Base-by-base conservation (phyloP, 1,140 invertebrate genomes). In the Mamestra configurata region DNA sequence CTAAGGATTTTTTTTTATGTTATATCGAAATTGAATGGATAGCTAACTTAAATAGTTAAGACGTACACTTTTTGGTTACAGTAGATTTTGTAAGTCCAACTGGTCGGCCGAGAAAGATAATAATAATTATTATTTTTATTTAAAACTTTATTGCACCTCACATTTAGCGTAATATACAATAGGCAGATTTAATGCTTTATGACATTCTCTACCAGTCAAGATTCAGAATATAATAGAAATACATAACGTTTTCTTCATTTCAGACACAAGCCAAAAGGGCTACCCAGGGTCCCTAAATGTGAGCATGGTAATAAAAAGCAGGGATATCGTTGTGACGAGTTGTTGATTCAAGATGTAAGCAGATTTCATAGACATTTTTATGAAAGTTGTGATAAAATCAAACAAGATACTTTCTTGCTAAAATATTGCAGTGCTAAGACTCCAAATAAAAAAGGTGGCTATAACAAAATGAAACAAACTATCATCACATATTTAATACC, bases 341-440 rank as follows among this genome's bases (percentile, higher is more conserved):
- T 46, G 10, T 1, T n/a, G 15, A n/a, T 46, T 46, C 43, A 46
- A 46, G 43, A 46, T n/a, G 8, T 13, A 13, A 46, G 43, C 10
- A 4, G 15, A n/a, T 46, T 46, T 46, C 15, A 46, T n/a, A 46
- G 11, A 46, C 43, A 46, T 46, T 46, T 46, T 46, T 46, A 46
- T 46, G 43, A 10, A 46, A 13, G 2, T 13, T 46, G 3, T 13
- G 15, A 46, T n/a, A 46, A 46, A 46, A n/a, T 46, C 15, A 13
- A 10, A 13, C 53, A 57, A 57, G 53, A 57, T 57, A 57, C 53
- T 8, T 57, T 57, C n/a, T 27, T 57, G n/a, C 11, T 57, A 27
- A 57, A 57, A 57, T 57, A 57, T 57, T 57, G 53, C n/a, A 20
- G 5, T 22, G 53, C 53, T 8, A 18, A 57, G 20, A 27, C 24